Conservation (phyloP, 2,113 vertebrate genomes). For the Solea solea region DNA sequence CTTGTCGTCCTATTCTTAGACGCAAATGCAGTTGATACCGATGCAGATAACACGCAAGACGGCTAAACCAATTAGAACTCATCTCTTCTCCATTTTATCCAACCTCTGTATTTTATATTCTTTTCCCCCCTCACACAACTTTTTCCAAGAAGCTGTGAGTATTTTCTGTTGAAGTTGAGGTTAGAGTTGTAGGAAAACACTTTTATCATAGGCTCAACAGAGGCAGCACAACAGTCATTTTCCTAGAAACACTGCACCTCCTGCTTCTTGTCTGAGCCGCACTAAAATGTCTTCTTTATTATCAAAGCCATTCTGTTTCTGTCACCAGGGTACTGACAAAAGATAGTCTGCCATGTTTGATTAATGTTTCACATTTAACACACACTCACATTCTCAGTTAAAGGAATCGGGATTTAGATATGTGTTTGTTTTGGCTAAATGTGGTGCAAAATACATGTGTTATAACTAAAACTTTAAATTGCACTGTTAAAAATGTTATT, state of each 20-base stretch:
- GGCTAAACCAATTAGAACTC: slow-evolving; percentile 27
- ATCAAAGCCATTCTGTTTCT: background rate
- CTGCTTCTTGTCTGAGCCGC: background rate
- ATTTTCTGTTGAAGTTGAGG: background rate
- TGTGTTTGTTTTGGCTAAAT: too few species aligned
- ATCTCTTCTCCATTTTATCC: slow-evolving; percentile 30
- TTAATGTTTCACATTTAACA: background rate
- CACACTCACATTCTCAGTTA: too few species aligned
- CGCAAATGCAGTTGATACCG: slow-evolving; percentile 5
- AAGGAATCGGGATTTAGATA: too few species aligned
- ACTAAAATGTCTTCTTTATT: slow-evolving; percentile 8
- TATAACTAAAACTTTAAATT: too few species aligned
- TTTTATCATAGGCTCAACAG: too few species aligned
- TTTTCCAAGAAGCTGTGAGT: slow-evolving; percentile 11
- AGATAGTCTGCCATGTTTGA: background rate
- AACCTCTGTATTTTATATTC: background rate
- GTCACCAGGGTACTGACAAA: background rate
- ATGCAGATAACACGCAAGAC: slow-evolving; percentile 3
- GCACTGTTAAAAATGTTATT: too few species aligned
- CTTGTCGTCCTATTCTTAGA: slow-evolving; percentile 28
- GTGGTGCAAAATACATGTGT: too few species aligned
- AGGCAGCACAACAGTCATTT: too few species aligned
- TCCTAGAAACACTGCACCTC: background rate
- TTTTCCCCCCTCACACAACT: background rate
- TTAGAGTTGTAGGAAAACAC: too few species aligned